Percentiles rank a stretch among this genome's conserved stretches.
Conservation (phyloP, 2,113 vertebrate species). For the Addax nasomaculatus region DNA sequence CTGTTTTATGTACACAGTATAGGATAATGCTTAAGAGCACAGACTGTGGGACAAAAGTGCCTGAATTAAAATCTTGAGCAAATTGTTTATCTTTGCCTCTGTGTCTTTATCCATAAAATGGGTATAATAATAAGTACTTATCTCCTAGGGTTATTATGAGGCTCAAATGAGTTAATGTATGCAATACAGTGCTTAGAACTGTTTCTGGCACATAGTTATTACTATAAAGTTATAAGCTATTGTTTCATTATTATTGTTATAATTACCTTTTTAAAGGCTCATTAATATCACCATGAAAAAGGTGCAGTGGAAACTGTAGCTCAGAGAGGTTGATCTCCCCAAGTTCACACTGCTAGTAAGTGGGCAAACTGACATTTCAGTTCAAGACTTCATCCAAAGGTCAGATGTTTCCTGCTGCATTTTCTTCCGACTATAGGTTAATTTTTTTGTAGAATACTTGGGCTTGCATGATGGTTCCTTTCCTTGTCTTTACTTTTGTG, state of each 20-base stretch:
- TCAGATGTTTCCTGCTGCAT: background rate
- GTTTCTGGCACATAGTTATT: background rate
- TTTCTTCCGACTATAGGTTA: background rate
- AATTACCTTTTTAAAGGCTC: background rate
- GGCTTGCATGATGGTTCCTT: background rate
- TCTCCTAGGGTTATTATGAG: background rate
- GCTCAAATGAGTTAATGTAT: background rate
- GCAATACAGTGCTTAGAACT: background rate
- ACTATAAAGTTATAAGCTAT: background rate
- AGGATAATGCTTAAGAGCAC: background rate
- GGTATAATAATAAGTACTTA: background rate
- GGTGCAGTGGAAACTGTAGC: background rate
- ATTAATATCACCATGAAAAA: background rate
- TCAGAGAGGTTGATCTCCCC: background rate
- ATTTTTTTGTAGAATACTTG: background rate
- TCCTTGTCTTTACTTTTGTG: slow-evolving; percentile 7
- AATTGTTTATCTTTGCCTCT: background rate
- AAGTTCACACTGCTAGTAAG: background rate
- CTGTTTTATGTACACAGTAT: background rate
- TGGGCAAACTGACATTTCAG: background rate
- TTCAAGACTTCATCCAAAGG: background rate
- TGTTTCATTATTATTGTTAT: background rate
- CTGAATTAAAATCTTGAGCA: background rate
- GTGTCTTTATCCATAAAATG: slow-evolving; percentile 6
- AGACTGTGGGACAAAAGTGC: background rate